phyloP scores from a whole-genome alignment of 2,797 vertebrate species.

The Stomatorhinus walkeri region DNA sequence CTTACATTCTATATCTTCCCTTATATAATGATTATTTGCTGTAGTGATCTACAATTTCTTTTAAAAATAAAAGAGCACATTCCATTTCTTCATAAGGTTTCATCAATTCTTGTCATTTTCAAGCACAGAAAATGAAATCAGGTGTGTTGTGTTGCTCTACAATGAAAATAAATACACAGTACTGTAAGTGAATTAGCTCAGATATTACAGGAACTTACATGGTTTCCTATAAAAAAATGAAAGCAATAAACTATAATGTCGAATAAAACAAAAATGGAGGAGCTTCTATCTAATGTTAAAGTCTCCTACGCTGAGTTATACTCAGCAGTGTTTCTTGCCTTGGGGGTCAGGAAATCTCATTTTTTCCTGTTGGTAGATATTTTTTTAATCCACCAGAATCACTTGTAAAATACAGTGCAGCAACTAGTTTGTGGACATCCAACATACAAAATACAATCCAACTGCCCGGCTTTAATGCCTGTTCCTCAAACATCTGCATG shows the following conservation, averaged over 20 bases:
- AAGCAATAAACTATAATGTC: conserved; percentile 5
- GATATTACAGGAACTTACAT: not conserved
- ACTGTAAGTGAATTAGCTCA: conserved; percentile 4
- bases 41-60: not conserved
- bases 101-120: not conserved
- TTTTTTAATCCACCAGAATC: not conserved
- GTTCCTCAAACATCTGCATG: not conserved
- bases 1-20: conserved; percentile 15
- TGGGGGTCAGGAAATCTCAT: not conserved
- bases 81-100: not conserved
- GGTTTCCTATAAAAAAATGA: conserved; percentile 7
- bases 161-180: conserved; percentile 2
- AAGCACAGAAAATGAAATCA: conserved; percentile 1
- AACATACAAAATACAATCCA: not conserved
- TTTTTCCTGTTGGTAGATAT: not conserved
- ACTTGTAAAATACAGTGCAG: not conserved
- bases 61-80: not conserved
- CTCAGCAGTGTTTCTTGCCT: not conserved
- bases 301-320: not conserved
- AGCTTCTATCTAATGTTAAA: not conserved
- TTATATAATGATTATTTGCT: conserved; percentile 11
- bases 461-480: not conserved
- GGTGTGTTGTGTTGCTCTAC: not conserved
- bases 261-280: not conserved
- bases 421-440: not conserved